Percentiles rank a stretch among this genome's conserved stretches.
These are phyloP conservation scores for Alauda arvensis DNA, from an alignment of 2,797 vertebrate genomes.

Conservation along the genomic window DNA sequence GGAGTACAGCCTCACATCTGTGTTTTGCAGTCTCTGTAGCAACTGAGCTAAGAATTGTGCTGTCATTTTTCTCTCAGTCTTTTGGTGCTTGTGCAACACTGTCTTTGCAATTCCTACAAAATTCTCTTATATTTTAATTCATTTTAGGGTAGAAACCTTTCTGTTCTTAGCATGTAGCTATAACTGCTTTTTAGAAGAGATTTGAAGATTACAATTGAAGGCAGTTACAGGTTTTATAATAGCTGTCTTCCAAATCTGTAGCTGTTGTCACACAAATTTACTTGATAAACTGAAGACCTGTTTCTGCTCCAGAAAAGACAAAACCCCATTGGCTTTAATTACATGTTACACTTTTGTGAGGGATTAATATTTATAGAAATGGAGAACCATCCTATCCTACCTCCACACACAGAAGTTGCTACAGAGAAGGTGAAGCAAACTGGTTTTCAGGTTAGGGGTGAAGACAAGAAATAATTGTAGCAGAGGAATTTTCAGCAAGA, in stretches of 20 bases:
- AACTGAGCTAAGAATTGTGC: background rate
- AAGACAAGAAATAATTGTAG: background rate
- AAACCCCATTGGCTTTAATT: background rate
- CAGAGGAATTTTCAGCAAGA: background rate
- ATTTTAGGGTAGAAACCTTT: slow-evolving; percentile 1
- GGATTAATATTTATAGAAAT: background rate
- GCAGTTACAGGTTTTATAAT: background rate
- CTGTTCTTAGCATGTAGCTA: background rate
- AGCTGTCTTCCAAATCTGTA: background rate
- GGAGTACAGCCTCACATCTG: background rate
- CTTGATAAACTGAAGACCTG: background rate
- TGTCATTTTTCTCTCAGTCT: background rate
- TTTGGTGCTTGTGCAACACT: background rate
- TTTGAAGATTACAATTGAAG: background rate
- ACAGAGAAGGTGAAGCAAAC: background rate
- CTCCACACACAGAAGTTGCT: background rate
- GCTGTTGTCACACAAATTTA: background rate
- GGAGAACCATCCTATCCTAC: background rate
- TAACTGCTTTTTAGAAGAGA: background rate
- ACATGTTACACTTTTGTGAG: background rate
- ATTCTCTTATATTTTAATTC: background rate
- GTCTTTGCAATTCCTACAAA: background rate
- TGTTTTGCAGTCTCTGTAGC: background rate
- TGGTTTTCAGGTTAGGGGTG: background rate
- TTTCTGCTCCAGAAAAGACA: background rate